Base-by-base conservation (phyloP, 2,797 vertebrate genomes). In the Psittacula derbiana region DNA sequence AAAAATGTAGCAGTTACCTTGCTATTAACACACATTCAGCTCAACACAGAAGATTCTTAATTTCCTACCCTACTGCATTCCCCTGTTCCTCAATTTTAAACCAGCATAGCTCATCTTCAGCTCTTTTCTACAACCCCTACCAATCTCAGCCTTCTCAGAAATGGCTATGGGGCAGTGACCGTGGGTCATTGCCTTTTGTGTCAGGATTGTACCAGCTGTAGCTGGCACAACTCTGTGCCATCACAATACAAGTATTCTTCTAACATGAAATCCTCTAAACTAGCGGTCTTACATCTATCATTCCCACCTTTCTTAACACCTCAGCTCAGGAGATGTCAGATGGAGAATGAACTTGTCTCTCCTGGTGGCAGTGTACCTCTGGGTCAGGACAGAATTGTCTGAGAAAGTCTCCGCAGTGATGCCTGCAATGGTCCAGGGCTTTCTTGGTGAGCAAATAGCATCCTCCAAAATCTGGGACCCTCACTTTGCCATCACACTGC, bases 401-500 rank as follows among this genome's bases (percentile, higher is more conserved):
- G 41, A 72, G 25, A 33, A 50, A 24, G 47, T 44, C 3, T 0
- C 57, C 2, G 2, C 52, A 49, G 44, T 11, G 49, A 58, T 74
- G 12, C 18, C 18, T 64, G 28, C 53, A 52, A 4, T 12, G 13
- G 50, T 36, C 12, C 40, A 23, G 20, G 33, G 25, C 6, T 75
- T 40, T 20, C 38, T 46, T 16, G 20, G 47, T 24, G 20, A 75
- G 16, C 6, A 79, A 73, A 75, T 1, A 75, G 4, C 55, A 64
- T 25, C 40, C 23, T 80, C 25, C 43, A 62, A 61, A 92, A 53
- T 8, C 53, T 0, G 0, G 13, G 36, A 5, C 1, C 2, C 16
- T 36, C 43, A 3, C 5, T 23, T 46, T 84, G 15, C 57, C 46
- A 19, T 33, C 31, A 44, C 19, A 31, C 15, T 0, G 0, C 28